Base-by-base conservation (phyloP, 2,113 vertebrate species). In the Stomatorhinus ivindoensis region DNA sequence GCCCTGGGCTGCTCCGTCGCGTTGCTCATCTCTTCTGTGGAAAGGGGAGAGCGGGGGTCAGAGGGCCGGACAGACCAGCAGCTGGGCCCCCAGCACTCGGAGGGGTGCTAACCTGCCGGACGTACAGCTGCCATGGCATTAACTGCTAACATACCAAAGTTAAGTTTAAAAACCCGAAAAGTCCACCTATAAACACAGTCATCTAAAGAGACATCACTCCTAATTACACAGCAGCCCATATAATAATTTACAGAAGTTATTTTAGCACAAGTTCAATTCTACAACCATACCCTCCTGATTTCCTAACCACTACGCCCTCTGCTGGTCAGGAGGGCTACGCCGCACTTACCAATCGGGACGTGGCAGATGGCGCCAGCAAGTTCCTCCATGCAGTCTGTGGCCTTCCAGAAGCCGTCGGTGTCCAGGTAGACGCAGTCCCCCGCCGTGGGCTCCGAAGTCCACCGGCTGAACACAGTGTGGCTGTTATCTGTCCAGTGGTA, bases 351-450 rank as follows among this genome's bases (percentile, higher is more conserved):
- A 91, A 95, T 93, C 90, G 97, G 94, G 88, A 94, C 89, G 2
- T 97, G 96, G 93, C 98, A 99, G 94, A 99, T 95, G 48, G 96
- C 97, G 3, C 98, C 98, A 44, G 92, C 93, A 3, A 97, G 96
- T 89, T 91, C 24, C 58, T 94, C 91, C 58, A 93, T 93, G 55
- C 98, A 99, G 48, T 96, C 94, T 0, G 95, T 96, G 89, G 97
- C 97, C 92, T 96, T 99, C 98, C 98, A 99, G 93, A 96, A 98
- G 87, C 98, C 97, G 84, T 98, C 97, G 0, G 92, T 96, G 91
- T 97, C 97, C 94, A 99, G 93, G 92, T 97, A 94, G 48, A 98
- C 97, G 84, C 98, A 99, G 15, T 94, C 92, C 48, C 97, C 97
- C 0, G 91, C 91, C 88, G 93, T 93, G 87, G 91, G 92, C 47